phyloP scores from a whole-genome alignment of 2,113 vertebrate species.

The Pteronura brasiliensis region DNA sequence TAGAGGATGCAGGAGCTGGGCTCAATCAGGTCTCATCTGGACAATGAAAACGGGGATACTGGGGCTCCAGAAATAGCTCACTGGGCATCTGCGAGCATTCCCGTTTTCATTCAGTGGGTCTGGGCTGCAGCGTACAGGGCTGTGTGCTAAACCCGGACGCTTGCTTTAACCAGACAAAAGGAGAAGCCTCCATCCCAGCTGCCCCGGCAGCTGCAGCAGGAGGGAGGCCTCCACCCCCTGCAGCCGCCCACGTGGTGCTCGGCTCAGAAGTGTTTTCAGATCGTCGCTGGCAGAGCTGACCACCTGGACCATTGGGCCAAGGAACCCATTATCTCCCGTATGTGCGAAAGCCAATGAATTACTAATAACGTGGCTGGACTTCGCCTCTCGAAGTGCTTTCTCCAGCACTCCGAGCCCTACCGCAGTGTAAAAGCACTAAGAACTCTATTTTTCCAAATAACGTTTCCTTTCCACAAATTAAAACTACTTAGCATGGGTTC shows the following conservation, averaged over 20 bases:
- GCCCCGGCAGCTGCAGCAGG: not conserved
- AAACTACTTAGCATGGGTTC: conserved; percentile 30
- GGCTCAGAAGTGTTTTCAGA: not conserved
- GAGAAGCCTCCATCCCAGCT: not conserved
- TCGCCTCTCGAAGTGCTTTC: conserved; percentile 33
- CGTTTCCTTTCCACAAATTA: conserved; percentile 52
- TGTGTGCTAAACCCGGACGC: not conserved
- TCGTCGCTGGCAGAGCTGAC: not conserved
- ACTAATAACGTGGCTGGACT: conserved; percentile 35
- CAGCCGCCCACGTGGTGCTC: not conserved
- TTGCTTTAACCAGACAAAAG: not conserved
- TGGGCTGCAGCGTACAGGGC: not conserved
- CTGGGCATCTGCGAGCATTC: not conserved
- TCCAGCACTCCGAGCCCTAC: not conserved
- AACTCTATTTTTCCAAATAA: conserved; percentile 3
- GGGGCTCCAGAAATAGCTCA: not conserved
- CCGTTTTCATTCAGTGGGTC: not conserved
- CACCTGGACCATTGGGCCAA: conserved; percentile 22
- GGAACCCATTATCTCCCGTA: not conserved
- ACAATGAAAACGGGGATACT: not conserved
- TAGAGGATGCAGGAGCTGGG: not conserved
- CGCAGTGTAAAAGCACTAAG: not conserved
- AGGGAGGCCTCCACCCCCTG: not conserved
- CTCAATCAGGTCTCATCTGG: not conserved
- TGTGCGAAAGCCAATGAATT: conserved; percentile 46